Evolutionary conservation across 2,888 invertebrate genomes (phyloP).

Genomic region (Limnephilus lunatus): DNA sequence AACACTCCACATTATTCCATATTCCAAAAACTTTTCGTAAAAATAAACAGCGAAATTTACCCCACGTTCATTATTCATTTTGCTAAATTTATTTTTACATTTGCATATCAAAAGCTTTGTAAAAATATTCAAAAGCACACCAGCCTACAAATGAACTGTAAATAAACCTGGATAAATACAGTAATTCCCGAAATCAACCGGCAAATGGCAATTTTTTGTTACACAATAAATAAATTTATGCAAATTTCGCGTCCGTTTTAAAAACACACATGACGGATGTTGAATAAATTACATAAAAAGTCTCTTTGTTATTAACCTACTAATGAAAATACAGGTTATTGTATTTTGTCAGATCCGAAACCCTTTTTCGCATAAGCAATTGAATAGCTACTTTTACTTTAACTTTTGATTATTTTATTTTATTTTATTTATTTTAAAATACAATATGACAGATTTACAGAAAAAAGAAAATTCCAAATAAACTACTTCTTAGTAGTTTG

Average conservation of each 20-base stretch:
- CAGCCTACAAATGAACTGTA: slow-evolving; percentile 34
- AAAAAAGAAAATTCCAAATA: too few species aligned
- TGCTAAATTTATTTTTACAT: not conserved
- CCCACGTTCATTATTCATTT: slow-evolving; percentile 7
- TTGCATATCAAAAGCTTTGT: slow-evolving; percentile 35
- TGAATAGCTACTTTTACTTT: not conserved
- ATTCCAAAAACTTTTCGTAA: not conserved
- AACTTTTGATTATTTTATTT: too few species aligned
- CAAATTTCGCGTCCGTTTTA: slow-evolving; percentile 1
- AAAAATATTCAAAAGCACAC: slow-evolving; percentile 7
- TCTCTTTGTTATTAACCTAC: not conserved
- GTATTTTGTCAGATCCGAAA: not conserved
- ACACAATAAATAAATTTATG: slow-evolving; percentile 28
- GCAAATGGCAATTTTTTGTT: slow-evolving; percentile 16
- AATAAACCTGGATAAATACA: not conserved
- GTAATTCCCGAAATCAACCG: slow-evolving; percentile 22
- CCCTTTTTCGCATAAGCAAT: not conserved
- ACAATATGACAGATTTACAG: too few species aligned
- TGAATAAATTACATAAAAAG: not conserved
- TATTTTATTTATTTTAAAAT: too few species aligned
- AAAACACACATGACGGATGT: slow-evolving; percentile 22
- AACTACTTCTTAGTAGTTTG: too few species aligned
- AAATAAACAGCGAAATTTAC: not conserved
- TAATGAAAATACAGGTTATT: not conserved
- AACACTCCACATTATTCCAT: not conserved